A percentile compares a stretch with the other conserved stretches of the same genome.
Conservation (phyloP, 2,888 invertebrate species). For the Thereva nobilitata region DNA sequence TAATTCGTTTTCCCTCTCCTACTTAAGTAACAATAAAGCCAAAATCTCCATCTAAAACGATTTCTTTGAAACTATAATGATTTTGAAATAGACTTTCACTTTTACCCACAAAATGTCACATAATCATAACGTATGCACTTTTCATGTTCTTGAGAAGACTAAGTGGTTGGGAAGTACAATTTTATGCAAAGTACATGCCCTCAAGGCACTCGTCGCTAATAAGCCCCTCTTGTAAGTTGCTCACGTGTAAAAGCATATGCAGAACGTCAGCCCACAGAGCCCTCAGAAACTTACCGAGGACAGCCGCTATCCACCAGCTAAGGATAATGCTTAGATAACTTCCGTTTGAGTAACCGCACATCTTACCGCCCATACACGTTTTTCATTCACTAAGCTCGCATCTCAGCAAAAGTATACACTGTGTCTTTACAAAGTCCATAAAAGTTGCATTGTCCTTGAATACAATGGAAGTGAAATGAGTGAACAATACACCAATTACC, state of each 20-base stretch:
- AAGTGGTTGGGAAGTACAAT: neutral
- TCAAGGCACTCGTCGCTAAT: conserved; percentile 48
- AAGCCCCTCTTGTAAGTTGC: conserved; percentile 52
- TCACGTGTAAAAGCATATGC: conserved; percentile 49
- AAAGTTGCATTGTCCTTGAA: conserved; percentile 39
- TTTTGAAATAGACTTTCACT: too few species aligned
- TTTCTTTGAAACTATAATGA: too few species aligned
- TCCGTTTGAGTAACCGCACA: conserved; percentile 44
- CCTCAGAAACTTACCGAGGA: conserved; percentile 4
- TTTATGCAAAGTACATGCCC: conserved; percentile 18
- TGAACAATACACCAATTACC: conserved; percentile 43
- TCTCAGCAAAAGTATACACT: too few species aligned
- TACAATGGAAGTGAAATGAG: conserved; percentile 40
- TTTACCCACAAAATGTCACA: too few species aligned
- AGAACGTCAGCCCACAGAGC: conserved; percentile 3
- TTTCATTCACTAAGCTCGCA: neutral
- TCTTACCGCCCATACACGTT: conserved; percentile 41
- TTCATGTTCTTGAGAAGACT: too few species aligned
- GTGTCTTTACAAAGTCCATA: neutral
- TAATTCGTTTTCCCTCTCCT: too few species aligned
- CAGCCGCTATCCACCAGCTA: conserved; percentile 23
- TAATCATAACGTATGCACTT: too few species aligned
- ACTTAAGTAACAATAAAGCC: too few species aligned
- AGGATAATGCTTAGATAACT: conserved; percentile 41
- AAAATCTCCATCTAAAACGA: too few species aligned